Conservation (phyloP, 2,797 vertebrate species). For the Adelosebastes latens region DNA sequence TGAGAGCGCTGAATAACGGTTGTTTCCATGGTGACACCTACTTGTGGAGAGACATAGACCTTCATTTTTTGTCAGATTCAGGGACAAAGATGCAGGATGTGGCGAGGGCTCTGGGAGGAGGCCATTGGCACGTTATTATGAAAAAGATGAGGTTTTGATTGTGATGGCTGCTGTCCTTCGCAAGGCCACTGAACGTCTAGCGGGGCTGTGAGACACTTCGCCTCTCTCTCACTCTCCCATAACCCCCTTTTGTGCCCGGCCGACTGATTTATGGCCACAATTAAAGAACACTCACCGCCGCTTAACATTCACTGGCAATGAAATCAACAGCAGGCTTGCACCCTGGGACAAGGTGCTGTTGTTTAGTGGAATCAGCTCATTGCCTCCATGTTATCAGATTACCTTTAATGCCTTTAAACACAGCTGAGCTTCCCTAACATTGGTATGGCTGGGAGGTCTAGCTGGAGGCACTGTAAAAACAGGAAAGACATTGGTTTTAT, state of each 20-base stretch:
- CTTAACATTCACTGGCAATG: conserved; percentile 62
- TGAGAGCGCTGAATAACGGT: conserved; percentile 73
- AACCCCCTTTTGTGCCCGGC: conserved; percentile 13
- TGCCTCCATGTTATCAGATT: conserved; percentile 52
- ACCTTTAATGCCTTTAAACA: conserved; percentile 56
- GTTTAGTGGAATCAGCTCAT: conserved; percentile 50
- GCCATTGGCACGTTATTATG: conserved; percentile 50
- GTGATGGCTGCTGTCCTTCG: conserved; percentile 30
- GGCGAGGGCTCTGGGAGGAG: conserved; percentile 46
- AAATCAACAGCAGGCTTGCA: conserved; percentile 42
- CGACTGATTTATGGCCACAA: conserved; percentile 75
- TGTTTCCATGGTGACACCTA: conserved; percentile 86
- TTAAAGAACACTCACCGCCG: conserved; percentile 66
- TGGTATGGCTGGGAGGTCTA: conserved; percentile 15
- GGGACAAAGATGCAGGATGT: conserved; percentile 66
- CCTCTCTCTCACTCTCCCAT: background rate
- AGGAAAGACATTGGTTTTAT: conserved; percentile 39
- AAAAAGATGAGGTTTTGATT: conserved; percentile 61
- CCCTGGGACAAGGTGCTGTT: conserved; percentile 38
- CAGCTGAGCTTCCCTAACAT: conserved; percentile 29
- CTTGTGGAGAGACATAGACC: conserved; percentile 71
- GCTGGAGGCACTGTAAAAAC: conserved; percentile 31
- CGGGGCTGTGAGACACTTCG: background rate
- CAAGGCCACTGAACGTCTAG: conserved; percentile 35
- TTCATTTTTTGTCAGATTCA: conserved; percentile 76